These are phyloP conservation scores for Pristionchus exspectatus DNA, from an alignment of 2,888 invertebrate genomes.

Conservation along the genomic window DNA sequence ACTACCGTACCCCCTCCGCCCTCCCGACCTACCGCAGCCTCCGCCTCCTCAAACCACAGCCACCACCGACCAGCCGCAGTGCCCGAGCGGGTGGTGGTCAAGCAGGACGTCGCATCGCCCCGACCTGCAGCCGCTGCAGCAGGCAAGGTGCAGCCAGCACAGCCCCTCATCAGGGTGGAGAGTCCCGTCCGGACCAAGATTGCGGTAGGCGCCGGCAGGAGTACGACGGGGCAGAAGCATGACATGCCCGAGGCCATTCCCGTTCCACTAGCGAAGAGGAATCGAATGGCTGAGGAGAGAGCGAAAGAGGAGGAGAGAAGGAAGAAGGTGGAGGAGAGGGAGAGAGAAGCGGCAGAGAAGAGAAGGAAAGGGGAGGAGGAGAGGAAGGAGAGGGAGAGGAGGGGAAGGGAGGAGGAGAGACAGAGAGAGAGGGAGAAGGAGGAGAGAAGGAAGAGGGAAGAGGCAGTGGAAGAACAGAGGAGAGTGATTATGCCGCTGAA, in stretches of 20 bases:
- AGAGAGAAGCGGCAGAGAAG: constrained; percentile 1
- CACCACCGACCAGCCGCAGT: neutral
- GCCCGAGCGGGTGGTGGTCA: neutral
- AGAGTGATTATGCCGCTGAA: neutral
- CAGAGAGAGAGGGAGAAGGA: constrained; percentile 3
- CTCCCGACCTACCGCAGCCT: neutral
- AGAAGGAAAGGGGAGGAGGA: constrained; percentile 39
- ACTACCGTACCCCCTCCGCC: neutral
- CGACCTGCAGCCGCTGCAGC: constrained; percentile 26
- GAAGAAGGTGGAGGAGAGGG: constrained; percentile 51
- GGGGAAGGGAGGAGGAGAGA: constrained; percentile 3
- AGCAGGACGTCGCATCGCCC: constrained; percentile 8
- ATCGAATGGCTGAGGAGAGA: constrained; percentile 5
- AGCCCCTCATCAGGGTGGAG: neutral
- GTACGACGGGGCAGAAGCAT: neutral
- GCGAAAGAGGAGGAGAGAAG: constrained; percentile 5
- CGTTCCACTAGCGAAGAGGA: neutral
- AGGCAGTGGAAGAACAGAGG: constrained; percentile 11
- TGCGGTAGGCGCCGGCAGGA: neutral
- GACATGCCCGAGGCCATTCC: neutral
- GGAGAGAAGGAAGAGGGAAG: constrained; percentile 1
- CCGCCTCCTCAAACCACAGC: too few species aligned
- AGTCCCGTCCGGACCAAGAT: neutral
- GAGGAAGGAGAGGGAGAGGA: constrained; percentile 40
- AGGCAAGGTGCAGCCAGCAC: constrained; percentile 13